Conservation (phyloP, 2,888 invertebrate species). For the Brassicogethes aeneus region DNA sequence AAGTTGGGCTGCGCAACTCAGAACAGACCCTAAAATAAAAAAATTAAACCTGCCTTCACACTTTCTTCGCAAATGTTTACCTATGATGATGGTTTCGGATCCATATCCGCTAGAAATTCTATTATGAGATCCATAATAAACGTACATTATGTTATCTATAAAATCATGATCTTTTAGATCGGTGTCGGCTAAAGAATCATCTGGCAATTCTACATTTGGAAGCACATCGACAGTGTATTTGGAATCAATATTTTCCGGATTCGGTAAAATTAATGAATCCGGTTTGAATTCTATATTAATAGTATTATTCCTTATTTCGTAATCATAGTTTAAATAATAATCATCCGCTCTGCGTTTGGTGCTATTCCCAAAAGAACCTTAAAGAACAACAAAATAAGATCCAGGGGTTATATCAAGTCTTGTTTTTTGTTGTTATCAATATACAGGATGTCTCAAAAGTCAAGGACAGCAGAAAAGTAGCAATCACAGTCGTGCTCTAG, state of each 20-base stretch:
- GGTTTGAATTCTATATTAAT: conserved; percentile 25
- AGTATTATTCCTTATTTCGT: conserved; percentile 32
- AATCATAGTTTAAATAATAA: conserved; percentile 38
- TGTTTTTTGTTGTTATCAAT: no score
- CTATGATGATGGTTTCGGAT: conserved; percentile 30
- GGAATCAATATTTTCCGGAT: conserved; percentile 32
- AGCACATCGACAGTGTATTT: conserved; percentile 41
- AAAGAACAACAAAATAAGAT: conserved; percentile 3
- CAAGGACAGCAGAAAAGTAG: no score
- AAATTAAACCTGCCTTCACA: background rate
- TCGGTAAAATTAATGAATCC: conserved; percentile 36
- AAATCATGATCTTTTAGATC: conserved; percentile 61
- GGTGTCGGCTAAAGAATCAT: conserved; percentile 54
- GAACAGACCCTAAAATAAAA: conserved; percentile 40
- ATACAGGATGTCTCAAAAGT: no score
- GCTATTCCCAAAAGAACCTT: conserved; percentile 21
- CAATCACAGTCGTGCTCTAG: no score
- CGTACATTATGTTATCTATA: conserved; percentile 64
- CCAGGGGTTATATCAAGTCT: background rate
- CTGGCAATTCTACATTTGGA: conserved; percentile 48
- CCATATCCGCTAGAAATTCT: conserved; percentile 47
- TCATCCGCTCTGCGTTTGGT: conserved; percentile 32
- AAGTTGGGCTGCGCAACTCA: conserved; percentile 44
- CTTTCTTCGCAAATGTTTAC: no score
- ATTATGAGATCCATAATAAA: conserved; percentile 54